Conservation (phyloP, 2,888 invertebrate species). For the Cyrtodaria siliqua region DNA sequence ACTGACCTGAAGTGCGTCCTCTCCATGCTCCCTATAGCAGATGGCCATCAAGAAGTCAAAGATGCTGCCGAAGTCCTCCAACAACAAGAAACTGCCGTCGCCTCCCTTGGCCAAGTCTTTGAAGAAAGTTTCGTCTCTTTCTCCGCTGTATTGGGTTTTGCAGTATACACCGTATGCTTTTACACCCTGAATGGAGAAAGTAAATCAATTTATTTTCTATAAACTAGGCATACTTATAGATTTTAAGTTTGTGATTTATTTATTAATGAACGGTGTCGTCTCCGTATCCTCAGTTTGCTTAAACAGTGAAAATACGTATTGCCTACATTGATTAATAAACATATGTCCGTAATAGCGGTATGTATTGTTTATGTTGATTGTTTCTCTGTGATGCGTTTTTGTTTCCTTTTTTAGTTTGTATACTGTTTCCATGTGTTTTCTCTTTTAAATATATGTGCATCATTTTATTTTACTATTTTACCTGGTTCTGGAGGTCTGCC, state of each 20-base stretch:
- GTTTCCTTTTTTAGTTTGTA: too few relatives aligned
- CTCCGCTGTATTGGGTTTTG: conserved; percentile 15
- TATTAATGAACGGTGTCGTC: too few relatives aligned
- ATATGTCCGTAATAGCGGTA: too few relatives aligned
- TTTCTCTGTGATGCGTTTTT: too few relatives aligned
- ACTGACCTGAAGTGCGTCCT: conserved; percentile 45
- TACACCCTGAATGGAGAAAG: conserved; percentile 5
- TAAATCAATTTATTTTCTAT: not conserved
- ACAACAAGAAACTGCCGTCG: conserved; percentile 63
- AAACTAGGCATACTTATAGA: too few relatives aligned
- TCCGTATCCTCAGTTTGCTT: too few relatives aligned
- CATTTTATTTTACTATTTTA: conserved; percentile 5
- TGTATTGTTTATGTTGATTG: too few relatives aligned
- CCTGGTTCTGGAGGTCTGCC: conserved; percentile 35
- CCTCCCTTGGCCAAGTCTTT: conserved; percentile 56
- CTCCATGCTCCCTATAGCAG: conserved; percentile 73
- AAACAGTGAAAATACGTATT: too few relatives aligned
- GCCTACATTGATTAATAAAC: too few relatives aligned
- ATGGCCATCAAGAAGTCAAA: conserved; percentile 77
- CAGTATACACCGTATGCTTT: conserved; percentile 28
- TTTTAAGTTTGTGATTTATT: too few relatives aligned
- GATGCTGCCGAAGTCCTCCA: conserved; percentile 66
- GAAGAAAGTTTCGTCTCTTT: conserved; percentile 55
- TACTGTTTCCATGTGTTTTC: not conserved
- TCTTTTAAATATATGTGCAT: not conserved